These are phyloP conservation scores for Eulemur coronatus DNA, from an alignment of 2,797 vertebrate genomes.

Conservation along the genomic window DNA sequence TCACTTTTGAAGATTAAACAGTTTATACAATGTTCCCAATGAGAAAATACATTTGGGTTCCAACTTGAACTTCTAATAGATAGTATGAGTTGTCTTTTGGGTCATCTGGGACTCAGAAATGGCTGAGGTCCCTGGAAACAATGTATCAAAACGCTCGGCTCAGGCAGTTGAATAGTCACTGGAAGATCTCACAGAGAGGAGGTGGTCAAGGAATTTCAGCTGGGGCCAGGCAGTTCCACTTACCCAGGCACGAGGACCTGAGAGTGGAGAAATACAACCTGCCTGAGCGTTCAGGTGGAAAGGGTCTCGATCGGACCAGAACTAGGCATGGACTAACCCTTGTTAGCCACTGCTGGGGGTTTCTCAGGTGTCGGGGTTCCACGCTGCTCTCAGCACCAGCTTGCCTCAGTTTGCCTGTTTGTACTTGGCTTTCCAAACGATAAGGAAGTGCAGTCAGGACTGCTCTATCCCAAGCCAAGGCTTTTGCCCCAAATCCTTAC, in stretches of 20 bases:
- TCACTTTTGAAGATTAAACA: neutral
- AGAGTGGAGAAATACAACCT: fast-evolving
- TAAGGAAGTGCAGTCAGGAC: neutral
- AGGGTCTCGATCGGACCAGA: neutral
- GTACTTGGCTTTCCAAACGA: neutral
- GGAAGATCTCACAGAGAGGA: neutral
- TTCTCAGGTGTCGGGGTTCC: neutral
- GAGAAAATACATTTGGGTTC: neutral
- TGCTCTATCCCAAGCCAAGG: neutral
- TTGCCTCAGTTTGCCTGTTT: neutral
- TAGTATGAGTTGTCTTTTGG: neutral
- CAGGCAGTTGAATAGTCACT: neutral
- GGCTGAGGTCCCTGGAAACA: neutral
- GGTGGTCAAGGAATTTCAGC: neutral
- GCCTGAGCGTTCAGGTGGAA: neutral
- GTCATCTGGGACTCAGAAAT: neutral
- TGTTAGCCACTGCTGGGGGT: neutral
- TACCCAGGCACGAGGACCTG: neutral
- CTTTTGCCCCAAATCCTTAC: neutral
- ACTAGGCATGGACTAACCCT: fast-evolving
- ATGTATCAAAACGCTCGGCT: neutral
- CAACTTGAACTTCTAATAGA: neutral
- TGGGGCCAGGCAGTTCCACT: fast-evolving
- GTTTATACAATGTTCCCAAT: neutral
- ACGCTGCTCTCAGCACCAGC: neutral